These are phyloP conservation scores for Oreochromis aureus DNA, from an alignment of 2,113 vertebrate genomes.

Conservation along the genomic window DNA sequence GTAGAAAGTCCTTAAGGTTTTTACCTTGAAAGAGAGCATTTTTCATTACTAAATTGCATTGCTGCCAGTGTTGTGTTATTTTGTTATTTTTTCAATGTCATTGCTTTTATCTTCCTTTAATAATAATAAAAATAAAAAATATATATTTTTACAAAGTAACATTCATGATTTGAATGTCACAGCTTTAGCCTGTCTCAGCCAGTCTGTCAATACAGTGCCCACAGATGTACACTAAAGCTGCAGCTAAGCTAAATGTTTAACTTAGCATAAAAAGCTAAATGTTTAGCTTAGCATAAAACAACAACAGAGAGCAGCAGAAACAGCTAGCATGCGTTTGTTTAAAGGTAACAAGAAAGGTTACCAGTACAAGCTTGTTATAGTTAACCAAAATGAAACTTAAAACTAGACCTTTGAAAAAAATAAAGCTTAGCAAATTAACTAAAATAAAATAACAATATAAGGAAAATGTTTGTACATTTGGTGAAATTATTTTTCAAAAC, in stretches of 20 bases:
- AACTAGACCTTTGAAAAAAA: background rate
- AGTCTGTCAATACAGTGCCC: background rate
- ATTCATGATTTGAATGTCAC: background rate
- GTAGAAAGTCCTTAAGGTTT: background rate
- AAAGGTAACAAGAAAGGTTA: background rate
- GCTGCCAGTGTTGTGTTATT: background rate
- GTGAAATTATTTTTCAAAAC: background rate
- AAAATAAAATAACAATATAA: background rate
- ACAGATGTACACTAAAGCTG: background rate
- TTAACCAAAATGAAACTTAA: background rate
- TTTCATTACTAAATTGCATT: background rate
- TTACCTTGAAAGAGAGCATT: background rate
- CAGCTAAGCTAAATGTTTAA: background rate
- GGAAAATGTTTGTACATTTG: background rate
- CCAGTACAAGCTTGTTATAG: background rate
- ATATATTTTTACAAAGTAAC: background rate
- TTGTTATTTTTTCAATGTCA: background rate
- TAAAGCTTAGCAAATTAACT: background rate
- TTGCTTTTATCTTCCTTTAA: background rate
- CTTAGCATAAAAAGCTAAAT: background rate
- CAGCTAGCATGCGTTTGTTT: background rate
- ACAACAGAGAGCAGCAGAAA: background rate
- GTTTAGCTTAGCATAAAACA: background rate
- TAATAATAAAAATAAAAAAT: background rate
- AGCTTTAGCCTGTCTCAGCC: background rate